Conservation (phyloP, 2,113 vertebrate genomes). For the Cryptomyrus ogoouensis region DNA sequence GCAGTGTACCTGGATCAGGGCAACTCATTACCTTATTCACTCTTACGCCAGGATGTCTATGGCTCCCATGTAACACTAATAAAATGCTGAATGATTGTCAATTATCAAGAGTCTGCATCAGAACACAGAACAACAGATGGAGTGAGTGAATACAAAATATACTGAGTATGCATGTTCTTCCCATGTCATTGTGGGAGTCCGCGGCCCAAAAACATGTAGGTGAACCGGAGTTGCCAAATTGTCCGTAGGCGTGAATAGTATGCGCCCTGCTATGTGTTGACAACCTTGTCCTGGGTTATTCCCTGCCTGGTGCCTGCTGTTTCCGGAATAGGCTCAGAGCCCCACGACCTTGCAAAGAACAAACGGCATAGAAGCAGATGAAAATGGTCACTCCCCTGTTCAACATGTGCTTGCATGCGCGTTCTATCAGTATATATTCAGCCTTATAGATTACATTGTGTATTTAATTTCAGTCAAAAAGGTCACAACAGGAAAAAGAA, state of each 20-base stretch:
- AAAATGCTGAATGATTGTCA: not conserved
- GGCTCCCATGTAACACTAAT: not conserved
- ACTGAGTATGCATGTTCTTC: not conserved
- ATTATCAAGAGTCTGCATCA: not conserved
- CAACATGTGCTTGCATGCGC: not conserved
- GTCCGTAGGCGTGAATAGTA: not conserved
- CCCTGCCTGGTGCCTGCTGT: not conserved
- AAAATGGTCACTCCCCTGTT: not conserved
- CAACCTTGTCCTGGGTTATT: not conserved
- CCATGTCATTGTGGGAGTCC: not conserved
- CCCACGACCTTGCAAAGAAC: not conserved
- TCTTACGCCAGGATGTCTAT: not conserved
- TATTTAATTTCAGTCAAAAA: not conserved
- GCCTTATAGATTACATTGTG: not conserved
- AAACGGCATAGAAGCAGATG: not conserved
- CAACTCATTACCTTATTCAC: not conserved
- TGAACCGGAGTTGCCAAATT: not conserved
- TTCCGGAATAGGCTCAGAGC: not conserved
- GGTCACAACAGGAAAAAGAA: not conserved
- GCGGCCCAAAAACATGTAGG: not conserved
- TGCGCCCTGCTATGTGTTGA: not conserved
- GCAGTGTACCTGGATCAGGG: not conserved
- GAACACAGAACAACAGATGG: not conserved
- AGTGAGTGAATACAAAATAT: not conserved
- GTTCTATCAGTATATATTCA: not conserved